Conservation (phyloP, 2,797 vertebrate genomes). For the Chiloscyllium punctatum region DNA sequence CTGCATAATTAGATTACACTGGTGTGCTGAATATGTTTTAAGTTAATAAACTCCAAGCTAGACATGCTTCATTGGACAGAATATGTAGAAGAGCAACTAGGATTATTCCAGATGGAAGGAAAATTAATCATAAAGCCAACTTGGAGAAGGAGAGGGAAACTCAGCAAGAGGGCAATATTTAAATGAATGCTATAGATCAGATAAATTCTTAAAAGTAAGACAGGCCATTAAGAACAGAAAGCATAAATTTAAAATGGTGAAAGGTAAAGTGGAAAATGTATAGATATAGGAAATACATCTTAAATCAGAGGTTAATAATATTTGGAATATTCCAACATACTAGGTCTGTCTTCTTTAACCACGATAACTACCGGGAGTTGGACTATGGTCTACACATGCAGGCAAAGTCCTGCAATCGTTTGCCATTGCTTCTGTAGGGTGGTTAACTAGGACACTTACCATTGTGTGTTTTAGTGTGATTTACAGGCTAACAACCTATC, state of each 20-base stretch:
- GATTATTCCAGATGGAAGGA: neutral
- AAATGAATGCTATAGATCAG: neutral
- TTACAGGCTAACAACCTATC: no score
- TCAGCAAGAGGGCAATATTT: neutral
- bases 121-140: neutral
- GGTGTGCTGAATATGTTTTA: neutral
- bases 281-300: no score
- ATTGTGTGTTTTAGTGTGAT: no score
- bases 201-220: neutral
- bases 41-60: neutral
- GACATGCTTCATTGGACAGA: neutral
- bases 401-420: no score
- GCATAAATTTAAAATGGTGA: neutral
- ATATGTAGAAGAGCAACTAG: neutral
- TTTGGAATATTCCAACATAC: no score
- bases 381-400: no score
- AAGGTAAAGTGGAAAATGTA: no score
- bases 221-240: neutral
- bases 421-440: no score
- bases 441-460: no score
- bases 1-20: neutral
- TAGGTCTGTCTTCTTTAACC: no score
- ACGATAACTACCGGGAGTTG: no score
- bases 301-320: no score
- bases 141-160: neutral